Conservation (phyloP, 2,888 invertebrate genomes). For the Timema cristinae region DNA sequence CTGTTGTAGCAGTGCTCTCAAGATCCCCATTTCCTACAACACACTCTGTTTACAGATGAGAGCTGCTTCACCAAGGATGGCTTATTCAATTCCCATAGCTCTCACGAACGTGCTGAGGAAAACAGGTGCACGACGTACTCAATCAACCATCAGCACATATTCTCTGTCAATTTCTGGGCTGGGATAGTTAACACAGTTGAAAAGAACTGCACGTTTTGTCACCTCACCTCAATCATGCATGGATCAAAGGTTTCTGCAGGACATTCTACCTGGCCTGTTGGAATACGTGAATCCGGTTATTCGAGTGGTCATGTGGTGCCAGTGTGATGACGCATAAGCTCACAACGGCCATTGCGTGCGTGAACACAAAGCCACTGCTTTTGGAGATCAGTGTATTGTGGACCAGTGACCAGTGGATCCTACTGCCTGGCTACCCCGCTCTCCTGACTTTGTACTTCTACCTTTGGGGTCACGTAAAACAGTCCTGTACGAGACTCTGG, state of each 20-base stretch:
- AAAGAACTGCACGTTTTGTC: background rate
- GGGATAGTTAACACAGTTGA: background rate
- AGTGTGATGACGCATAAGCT: background rate
- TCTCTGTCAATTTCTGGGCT: background rate
- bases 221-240: background rate
- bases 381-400: background rate
- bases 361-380: background rate
- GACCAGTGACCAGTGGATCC: background rate
- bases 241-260: background rate
- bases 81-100: background rate
- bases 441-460: background rate
- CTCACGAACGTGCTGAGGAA: background rate
- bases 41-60: conserved; percentile 3
- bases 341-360: background rate
- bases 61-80: conserved; percentile 3
- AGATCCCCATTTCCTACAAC: conserved; percentile 4
- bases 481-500: background rate
- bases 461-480: background rate
- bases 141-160: background rate
- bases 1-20: background rate
- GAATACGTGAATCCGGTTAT: background rate
- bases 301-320: background rate
- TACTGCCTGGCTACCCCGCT: background rate
- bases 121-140: background rate
- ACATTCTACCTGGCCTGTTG: background rate